These are phyloP conservation scores for Mya arenaria DNA, from an alignment of 1,140 invertebrate genomes.

Conservation along the genomic window DNA sequence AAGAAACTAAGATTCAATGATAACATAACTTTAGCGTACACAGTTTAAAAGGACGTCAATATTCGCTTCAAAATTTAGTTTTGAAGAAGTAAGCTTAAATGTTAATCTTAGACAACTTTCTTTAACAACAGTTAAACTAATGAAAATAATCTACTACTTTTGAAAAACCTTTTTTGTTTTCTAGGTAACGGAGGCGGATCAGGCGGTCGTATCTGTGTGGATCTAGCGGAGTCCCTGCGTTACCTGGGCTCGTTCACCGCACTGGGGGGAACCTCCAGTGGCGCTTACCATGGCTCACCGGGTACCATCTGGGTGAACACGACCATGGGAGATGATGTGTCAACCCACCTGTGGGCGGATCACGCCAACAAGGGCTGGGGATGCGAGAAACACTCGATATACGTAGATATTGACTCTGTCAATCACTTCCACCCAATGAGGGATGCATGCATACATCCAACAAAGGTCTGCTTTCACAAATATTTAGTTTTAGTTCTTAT, in stretches of 20 bases:
- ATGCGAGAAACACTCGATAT: conserved; percentile 44
- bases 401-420: conserved; percentile 51
- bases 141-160: background rate
- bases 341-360: conserved; percentile 60
- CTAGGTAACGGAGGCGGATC: conserved; percentile 70
- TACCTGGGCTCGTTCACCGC: conserved; percentile 65
- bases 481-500: background rate
- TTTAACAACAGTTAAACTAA: background rate
- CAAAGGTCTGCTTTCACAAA: conserved; percentile 2
- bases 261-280: conserved; percentile 53
- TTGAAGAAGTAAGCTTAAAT: too few relatives aligned
- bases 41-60: too few relatives aligned
- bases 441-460: conserved; percentile 59
- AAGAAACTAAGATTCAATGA: too few relatives aligned
- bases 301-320: conserved; percentile 68
- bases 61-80: too few relatives aligned
- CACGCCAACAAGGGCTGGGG: conserved; percentile 54
- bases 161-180: background rate
- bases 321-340: conserved; percentile 50
- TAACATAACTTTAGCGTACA: too few relatives aligned
- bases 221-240: conserved; percentile 57
- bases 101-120: too few relatives aligned
- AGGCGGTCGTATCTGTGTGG: conserved; percentile 66
- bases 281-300: conserved; percentile 57
- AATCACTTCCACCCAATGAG: conserved; percentile 56